Conservation (phyloP, 2,113 vertebrate species). For the Pyrgilauda ruficollis region DNA sequence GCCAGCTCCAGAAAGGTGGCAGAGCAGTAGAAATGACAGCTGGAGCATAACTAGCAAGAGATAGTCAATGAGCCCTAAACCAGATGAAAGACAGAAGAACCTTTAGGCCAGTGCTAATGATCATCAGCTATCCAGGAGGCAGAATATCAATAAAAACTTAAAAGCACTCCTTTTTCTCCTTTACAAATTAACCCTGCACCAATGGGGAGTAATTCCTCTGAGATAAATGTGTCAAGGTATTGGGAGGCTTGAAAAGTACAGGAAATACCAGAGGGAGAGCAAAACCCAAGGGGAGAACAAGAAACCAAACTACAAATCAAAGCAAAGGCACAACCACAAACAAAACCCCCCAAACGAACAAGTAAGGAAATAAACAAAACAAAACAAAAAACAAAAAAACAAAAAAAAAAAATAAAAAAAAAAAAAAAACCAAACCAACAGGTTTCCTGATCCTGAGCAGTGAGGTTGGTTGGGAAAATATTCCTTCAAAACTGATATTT, state of each 20-base stretch:
- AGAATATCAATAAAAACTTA: slow-evolving; percentile 20
- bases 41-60: background rate
- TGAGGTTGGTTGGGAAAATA: background rate
- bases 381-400: background rate
- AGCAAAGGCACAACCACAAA: background rate
- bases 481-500: background rate
- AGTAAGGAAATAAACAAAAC: background rate
- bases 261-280: background rate
- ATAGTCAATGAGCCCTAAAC: background rate
- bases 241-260: background rate
- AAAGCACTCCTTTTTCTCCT: background rate
- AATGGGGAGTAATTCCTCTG: background rate
- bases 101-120: background rate
- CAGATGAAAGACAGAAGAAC: background rate
- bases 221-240: background rate
- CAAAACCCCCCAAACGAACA: background rate
- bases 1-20: background rate
- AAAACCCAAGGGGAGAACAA: background rate
- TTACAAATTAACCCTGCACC: background rate
- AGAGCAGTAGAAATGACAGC: background rate
- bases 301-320: background rate
- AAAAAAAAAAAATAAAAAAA: background rate
- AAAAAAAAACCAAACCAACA: background rate
- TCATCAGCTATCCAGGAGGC: background rate
- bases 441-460: background rate